Evolutionary conservation across 1,140 invertebrate genomes (phyloP).

Genomic region (Rhynchophorus ferrugineus): DNA sequence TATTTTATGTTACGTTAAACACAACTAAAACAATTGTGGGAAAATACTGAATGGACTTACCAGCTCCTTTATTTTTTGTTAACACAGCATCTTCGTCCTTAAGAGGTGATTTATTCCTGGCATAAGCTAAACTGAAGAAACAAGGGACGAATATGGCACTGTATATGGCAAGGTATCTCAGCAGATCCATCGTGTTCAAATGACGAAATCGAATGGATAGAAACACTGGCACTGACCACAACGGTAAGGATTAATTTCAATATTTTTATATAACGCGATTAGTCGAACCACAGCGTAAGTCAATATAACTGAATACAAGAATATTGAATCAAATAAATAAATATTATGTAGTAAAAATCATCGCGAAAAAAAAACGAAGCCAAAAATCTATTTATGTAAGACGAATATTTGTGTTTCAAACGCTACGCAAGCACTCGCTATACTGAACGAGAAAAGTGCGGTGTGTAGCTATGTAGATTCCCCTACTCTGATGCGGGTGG

Average conservation of each 20-base stretch:
- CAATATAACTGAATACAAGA: too few relatives aligned
- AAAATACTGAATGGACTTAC: conserved; percentile 19
- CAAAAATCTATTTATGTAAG: conserved; percentile 16
- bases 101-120: conserved; percentile 32
- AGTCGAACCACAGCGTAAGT: too few relatives aligned
- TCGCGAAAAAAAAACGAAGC: too few relatives aligned
- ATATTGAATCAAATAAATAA: too few relatives aligned
- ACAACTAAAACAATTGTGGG: not conserved
- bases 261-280: too few relatives aligned
- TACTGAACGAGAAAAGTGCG: conserved; percentile 22
- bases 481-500: conserved; percentile 17
- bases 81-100: conserved; percentile 27
- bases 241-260: too few relatives aligned
- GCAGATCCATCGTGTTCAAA: conserved; percentile 9
- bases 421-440: conserved; percentile 18
- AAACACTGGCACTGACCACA: conserved; percentile 10
- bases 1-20: not conserved
- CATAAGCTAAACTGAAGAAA: conserved; percentile 13
- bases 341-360: conserved; percentile 14
- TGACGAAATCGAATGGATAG: conserved; percentile 3
- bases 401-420: conserved; percentile 18
- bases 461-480: conserved; percentile 20
- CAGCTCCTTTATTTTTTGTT: conserved; percentile 33
- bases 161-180: conserved; percentile 16
- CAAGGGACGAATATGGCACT: conserved; percentile 16